phyloP scores from a whole-genome alignment of 2,113 vertebrate genomes.

The Platichthys stellatus region DNA sequence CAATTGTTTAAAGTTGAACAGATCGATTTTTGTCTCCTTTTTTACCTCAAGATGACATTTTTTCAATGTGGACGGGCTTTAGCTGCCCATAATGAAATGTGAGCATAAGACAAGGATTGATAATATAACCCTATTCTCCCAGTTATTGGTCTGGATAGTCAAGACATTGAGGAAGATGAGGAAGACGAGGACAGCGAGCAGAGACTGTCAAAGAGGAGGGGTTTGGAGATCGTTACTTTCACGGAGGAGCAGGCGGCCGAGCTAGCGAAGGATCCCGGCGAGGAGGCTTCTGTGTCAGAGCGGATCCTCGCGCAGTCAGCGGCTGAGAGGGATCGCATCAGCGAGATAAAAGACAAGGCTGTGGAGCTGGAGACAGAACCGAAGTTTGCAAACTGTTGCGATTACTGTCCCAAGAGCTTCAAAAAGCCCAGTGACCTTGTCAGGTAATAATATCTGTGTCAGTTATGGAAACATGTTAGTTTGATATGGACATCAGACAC shows the following conservation, averaged over 20 bases:
- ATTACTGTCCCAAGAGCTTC: conserved; percentile 96
- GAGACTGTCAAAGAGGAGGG: conserved; percentile 82
- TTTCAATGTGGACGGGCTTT: background rate
- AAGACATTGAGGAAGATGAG: conserved; percentile 79
- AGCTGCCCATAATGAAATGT: background rate
- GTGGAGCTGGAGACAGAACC: conserved; percentile 93
- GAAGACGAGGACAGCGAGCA: conserved; percentile 88
- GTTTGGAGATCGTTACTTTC: conserved; percentile 93
- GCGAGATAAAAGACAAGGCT: conserved; percentile 94
- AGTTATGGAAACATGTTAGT: background rate
- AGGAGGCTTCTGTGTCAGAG: conserved; percentile 93
- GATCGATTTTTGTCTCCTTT: background rate
- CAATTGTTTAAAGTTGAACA: background rate
- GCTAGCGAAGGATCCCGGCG: conserved; percentile 90
- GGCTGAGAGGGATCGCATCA: conserved; percentile 95
- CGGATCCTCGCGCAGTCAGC: conserved; percentile 96
- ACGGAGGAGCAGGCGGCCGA: conserved; percentile 96
- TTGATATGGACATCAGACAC: background rate
- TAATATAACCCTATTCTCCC: background rate
- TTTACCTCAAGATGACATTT: no score
- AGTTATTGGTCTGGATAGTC: conserved; percentile 78
- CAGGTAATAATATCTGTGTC: conserved; percentile 81
- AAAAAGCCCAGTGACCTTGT: conserved; percentile 98
- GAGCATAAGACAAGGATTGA: background rate
- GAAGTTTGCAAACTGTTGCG: conserved; percentile 94